phyloP scores from a whole-genome alignment of 2,888 invertebrate genomes.

The Scaeva pyrastri region DNA sequence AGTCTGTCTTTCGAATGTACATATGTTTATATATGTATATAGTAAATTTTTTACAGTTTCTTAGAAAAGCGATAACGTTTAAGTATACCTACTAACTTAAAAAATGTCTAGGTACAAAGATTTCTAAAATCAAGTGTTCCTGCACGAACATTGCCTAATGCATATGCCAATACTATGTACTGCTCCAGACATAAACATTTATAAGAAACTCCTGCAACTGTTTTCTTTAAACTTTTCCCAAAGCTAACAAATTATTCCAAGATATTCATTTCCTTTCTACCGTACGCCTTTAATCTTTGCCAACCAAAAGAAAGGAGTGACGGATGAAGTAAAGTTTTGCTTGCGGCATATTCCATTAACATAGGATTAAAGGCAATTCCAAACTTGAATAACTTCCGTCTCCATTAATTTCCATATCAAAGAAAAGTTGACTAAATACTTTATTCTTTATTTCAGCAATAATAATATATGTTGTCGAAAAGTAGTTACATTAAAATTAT shows the following conservation, averaged over 20 bases:
- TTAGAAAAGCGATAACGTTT: background rate
- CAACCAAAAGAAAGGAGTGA: slow-evolving; percentile 22
- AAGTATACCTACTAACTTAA: background rate
- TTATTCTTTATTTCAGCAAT: background rate
- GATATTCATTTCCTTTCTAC: slow-evolving; percentile 21
- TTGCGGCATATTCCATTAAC: slow-evolving; percentile 57
- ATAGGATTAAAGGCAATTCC: slow-evolving; percentile 67
- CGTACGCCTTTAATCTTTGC: slow-evolving; percentile 49
- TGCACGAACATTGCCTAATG: background rate
- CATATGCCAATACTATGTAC: background rate
- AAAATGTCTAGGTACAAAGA: background rate
- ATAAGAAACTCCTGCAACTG: slow-evolving; percentile 28
- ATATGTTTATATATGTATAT: too few relatives aligned
- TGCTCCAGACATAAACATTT: background rate
- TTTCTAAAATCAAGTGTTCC: slow-evolving; percentile 18
- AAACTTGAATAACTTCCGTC: slow-evolving; percentile 21
- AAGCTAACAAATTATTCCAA: slow-evolving; percentile 38
- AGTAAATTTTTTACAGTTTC: too few relatives aligned
- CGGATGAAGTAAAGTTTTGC: slow-evolving; percentile 53
- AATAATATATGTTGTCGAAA: slow-evolving; percentile 5
- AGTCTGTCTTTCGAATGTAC: too few relatives aligned
- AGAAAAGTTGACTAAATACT: slow-evolving; percentile 49
- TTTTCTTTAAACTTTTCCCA: slow-evolving; percentile 40
- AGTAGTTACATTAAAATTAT: slow-evolving; percentile 7
- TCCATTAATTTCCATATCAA: slow-evolving; percentile 52